Conservation (phyloP, 2,888 invertebrate genomes). For the Melieria crassipennis region DNA sequence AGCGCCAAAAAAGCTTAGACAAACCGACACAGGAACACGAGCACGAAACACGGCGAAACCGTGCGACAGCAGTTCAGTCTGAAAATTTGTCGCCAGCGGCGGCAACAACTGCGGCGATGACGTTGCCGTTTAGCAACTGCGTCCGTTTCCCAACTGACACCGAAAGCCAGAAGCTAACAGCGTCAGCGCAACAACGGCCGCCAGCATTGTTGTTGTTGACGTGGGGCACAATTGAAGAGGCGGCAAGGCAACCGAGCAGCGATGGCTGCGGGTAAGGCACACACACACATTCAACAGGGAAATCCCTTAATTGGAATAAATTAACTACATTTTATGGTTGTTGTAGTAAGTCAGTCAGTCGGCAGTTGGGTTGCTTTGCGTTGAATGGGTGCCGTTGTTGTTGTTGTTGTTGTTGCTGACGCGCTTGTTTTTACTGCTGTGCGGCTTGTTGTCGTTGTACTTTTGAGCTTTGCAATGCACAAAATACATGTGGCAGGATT, state of each 20-base stretch:
- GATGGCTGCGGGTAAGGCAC: constrained; percentile 22
- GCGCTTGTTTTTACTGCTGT: neutral
- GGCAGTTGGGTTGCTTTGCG: too few species aligned
- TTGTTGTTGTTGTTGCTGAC: constrained; percentile 40
- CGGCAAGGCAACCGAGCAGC: constrained; percentile 29
- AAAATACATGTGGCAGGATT: too few species aligned
- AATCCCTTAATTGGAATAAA: constrained; percentile 63
- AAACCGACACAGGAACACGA: neutral
- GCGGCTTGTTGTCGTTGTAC: neutral
- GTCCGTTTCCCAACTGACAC: constrained; percentile 14
- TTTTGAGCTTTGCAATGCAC: constrained; percentile 41
- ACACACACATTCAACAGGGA: constrained; percentile 56
- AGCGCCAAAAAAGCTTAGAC: constrained; percentile 17
- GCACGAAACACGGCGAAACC: neutral
- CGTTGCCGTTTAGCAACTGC: constrained; percentile 16
- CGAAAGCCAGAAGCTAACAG: constrained; percentile 16
- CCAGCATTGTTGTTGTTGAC: neutral
- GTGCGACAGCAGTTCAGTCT: constrained; percentile 9
- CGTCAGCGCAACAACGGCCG: neutral
- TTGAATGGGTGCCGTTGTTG: constrained; percentile 16
- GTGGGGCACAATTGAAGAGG: neutral
- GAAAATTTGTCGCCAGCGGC: constrained; percentile 22
- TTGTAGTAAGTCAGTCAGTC: constrained; percentile 41
- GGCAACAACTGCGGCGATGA: constrained; percentile 13
- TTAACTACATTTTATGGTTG: constrained; percentile 55